Percentiles rank a stretch among this genome's conserved stretches.
These are phyloP conservation scores for Chaetodon auriga DNA, from an alignment of 2,113 vertebrate species.

Conservation along the genomic window DNA sequence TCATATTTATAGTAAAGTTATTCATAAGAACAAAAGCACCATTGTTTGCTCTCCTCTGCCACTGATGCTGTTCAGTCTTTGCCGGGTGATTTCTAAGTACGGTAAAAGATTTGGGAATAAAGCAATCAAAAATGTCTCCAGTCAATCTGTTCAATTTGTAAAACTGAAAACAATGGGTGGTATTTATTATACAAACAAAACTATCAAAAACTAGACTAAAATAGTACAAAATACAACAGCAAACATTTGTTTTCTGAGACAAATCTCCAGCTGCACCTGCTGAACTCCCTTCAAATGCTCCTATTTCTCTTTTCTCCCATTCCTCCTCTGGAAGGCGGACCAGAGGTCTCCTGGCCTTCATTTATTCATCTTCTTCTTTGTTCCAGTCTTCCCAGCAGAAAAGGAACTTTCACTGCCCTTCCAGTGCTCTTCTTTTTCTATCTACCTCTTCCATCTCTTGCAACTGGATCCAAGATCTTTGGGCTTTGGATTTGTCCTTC, in stretches of 20 bases:
- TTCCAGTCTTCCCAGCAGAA: slow-evolving; percentile 35
- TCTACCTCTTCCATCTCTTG: slow-evolving; percentile 57
- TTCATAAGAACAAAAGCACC: slow-evolving; percentile 6
- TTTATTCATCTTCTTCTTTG: slow-evolving; percentile 38
- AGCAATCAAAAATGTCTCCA: neutral
- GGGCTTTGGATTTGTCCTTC: slow-evolving; percentile 50
- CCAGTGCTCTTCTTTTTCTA: slow-evolving; percentile 33
- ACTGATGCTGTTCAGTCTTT: neutral
- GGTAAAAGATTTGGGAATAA: neutral
- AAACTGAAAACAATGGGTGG: neutral
- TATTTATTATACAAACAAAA: neutral
- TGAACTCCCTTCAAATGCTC: slow-evolving; percentile 3
- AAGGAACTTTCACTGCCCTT: slow-evolving; percentile 29
- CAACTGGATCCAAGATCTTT: slow-evolving; percentile 53
- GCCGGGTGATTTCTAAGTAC: neutral
- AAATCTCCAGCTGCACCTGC: slow-evolving; percentile 2
- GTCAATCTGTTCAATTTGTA: neutral
- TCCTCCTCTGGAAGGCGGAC: slow-evolving; percentile 30
- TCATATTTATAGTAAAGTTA: slow-evolving; percentile 28
- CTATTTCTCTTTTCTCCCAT: slow-evolving; percentile 2
- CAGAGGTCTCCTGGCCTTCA: slow-evolving; percentile 53
- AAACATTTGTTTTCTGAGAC: neutral
- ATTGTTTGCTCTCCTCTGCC: neutral
- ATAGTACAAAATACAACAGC: neutral
- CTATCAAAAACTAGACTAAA: slow-evolving; percentile 1